These are phyloP conservation scores for Clarias gariepinus DNA, from an alignment of 2,113 vertebrate genomes.

Conservation along the genomic window DNA sequence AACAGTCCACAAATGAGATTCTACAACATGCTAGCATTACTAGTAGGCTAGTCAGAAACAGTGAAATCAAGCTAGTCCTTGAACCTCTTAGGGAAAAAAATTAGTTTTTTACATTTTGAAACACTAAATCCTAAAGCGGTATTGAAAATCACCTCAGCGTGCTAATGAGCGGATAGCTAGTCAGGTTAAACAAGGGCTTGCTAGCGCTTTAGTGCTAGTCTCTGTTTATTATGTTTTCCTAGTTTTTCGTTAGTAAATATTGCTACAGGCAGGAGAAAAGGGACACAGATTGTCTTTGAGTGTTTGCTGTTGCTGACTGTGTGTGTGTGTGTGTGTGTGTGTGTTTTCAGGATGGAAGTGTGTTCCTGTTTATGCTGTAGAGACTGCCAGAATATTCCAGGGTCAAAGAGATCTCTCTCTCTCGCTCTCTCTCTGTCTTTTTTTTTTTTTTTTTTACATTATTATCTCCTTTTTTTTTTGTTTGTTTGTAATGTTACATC, in stretches of 20 bases:
- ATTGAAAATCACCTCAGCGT: background rate
- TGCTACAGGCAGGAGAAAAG: background rate
- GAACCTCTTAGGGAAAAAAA: background rate
- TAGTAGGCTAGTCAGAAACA: background rate
- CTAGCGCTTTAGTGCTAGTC: background rate
- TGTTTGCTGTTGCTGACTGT: slow-evolving; percentile 30
- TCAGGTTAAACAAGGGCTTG: background rate
- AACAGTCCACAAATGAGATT: background rate
- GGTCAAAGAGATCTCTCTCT: background rate
- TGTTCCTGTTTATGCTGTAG: background rate
- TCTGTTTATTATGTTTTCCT: background rate
- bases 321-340: slow-evolving; percentile 38
- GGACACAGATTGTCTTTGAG: slow-evolving; percentile 22
- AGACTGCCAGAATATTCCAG: slow-evolving; percentile 51
- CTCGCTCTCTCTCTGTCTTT: no score
- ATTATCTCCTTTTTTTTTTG: slow-evolving; percentile 1
- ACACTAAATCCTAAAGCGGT: background rate
- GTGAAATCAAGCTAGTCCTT: background rate
- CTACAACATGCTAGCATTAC: background rate
- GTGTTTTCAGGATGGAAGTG: slow-evolving; percentile 38
- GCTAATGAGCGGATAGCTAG: background rate
- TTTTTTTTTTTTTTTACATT: background rate
- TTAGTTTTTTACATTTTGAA: background rate
- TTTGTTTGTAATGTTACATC: background rate
- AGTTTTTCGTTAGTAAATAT: slow-evolving; percentile 9